Evolutionary conservation across 2,113 vertebrate species (phyloP).

Genomic region (Conger conger): DNA sequence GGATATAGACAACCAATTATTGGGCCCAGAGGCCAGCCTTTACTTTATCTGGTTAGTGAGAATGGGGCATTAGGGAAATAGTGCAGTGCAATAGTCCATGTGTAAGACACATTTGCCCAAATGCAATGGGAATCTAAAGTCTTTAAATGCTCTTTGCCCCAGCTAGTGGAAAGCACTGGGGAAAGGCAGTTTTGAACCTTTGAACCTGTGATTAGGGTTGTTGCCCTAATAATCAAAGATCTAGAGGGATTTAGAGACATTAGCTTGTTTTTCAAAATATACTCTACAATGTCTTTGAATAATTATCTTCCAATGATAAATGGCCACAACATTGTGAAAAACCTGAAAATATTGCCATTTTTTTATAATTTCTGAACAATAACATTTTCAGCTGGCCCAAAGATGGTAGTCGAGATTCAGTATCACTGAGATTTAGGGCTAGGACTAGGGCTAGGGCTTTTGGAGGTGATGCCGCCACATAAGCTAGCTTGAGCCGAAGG

Average conservation of each 20-base stretch:
- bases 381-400: neutral
- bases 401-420: neutral
- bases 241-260: too few relatives aligned
- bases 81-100: neutral
- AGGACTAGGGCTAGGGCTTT: too few relatives aligned
- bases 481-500: conserved; percentile 12
- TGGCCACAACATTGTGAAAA: neutral
- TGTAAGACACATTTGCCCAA: neutral
- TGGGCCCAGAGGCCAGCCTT: neutral
- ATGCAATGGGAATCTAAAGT: neutral
- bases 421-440: neutral
- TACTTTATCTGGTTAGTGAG: neutral
- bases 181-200: neutral
- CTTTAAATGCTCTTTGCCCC: neutral
- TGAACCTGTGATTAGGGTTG: too few relatives aligned
- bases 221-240: too few relatives aligned
- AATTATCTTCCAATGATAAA: neutral
- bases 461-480: neutral
- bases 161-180: neutral
- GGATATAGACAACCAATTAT: neutral
- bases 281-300: too few relatives aligned
- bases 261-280: too few relatives aligned
- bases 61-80: neutral
- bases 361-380: neutral
- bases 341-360: neutral